phyloP scores from a whole-genome alignment of 2,888 invertebrate species.

The Uloborus plumipes region DNA sequence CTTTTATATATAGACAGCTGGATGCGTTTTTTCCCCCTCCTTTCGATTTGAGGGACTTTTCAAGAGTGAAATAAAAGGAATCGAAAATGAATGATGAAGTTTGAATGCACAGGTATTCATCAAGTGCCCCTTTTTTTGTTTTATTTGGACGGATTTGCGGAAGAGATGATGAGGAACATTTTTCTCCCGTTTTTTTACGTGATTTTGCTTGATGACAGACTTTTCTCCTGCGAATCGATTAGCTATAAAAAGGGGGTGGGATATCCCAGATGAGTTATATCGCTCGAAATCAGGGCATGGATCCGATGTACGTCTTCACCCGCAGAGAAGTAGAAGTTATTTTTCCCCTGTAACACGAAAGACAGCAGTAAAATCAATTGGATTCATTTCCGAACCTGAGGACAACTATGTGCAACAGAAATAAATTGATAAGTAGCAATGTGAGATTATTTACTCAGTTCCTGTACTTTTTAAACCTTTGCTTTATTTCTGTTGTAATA shows the following conservation, averaged over 20 bases:
- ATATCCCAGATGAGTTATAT: conserved; percentile 49
- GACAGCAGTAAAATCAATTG: no score
- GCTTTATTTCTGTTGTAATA: no score
- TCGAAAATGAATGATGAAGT: conserved; percentile 51
- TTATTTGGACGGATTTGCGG: no score
- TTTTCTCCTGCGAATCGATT: conserved; percentile 32
- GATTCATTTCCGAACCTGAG: no score
- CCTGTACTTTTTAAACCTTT: no score
- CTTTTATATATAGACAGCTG: conserved; percentile 33
- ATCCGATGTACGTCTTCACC: no score
- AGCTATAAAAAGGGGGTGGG: conserved; percentile 48
- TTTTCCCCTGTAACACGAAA: no score
- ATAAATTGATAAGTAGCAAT: no score
- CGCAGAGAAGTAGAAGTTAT: no score
- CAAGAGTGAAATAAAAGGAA: conserved; percentile 22
- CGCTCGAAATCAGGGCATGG: conserved; percentile 24
- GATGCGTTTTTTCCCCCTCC: conserved; percentile 6
- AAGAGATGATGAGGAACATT: conserved; percentile 31
- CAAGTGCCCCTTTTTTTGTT: conserved; percentile 21
- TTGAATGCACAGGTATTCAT: conserved; percentile 42
- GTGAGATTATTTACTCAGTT: no score
- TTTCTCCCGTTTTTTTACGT: neutral
- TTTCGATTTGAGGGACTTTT: conserved; percentile 4
- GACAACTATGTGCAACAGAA: no score
- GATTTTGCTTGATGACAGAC: conserved; percentile 7